These are phyloP conservation scores for Chloropsis cyanopogon DNA, from an alignment of 2,113 vertebrate genomes.

Conservation along the genomic window DNA sequence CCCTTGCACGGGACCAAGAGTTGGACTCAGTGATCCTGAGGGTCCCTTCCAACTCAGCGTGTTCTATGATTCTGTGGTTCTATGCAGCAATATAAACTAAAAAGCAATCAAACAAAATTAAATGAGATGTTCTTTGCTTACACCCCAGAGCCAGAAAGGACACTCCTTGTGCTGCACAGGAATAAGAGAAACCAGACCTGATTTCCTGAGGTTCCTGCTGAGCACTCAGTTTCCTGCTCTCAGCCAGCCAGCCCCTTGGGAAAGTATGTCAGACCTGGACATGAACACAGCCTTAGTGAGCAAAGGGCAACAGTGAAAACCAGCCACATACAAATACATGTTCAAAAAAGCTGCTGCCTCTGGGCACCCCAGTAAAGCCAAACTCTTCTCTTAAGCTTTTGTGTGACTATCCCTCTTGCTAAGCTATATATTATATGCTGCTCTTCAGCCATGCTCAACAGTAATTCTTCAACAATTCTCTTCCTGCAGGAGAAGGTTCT, in stretches of 20 bases:
- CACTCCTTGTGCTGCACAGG: neutral
- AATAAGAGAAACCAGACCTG: neutral
- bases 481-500: neutral
- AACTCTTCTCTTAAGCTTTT: neutral
- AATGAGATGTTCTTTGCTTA: neutral
- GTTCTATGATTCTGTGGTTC: neutral
- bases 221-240: neutral
- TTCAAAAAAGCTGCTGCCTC: neutral
- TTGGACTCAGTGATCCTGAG: neutral
- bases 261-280: neutral
- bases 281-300: neutral
- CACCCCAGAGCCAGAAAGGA: neutral
- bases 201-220: neutral
- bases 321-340: neutral
- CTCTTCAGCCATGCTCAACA: neutral
- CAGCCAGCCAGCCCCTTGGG: fast-evolving
- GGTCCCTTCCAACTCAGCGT: neutral
- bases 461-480: neutral
- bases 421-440: neutral
- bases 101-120: neutral
- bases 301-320: neutral
- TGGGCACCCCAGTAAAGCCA: neutral
- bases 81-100: neutral
- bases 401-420: neutral
- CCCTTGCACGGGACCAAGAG: neutral